Evolutionary conservation across 2,113 vertebrate genomes (phyloP), one percentile per base, ranked within the genome.

Genomic region (Spea bombifrons): DNA sequence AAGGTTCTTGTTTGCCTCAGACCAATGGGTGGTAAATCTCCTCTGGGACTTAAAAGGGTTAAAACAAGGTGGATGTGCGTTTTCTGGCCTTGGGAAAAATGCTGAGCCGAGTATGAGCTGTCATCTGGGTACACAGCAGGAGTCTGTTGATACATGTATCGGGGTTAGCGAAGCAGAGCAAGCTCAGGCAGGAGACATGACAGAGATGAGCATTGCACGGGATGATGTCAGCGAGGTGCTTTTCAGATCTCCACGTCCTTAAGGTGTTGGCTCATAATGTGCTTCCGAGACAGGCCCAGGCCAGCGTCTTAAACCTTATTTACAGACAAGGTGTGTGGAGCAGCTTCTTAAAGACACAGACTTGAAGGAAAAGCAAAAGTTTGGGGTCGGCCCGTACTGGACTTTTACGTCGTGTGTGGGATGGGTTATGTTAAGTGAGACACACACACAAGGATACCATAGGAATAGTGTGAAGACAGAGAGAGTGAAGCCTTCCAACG

Each of bases 181-280:
- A 63, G 76, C 47, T 50, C 50, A 8, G 76, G n/a, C 76, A 79
- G 50, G 76, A 73, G 61, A 46, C 8, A 50, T 66, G 30, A 43
- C 57, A 52, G 30, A 48, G 61, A 66, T 63, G 66, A 78, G 17
- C 55, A 68, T 78, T 65, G 57, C 47, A 71, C 7, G 13, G 44
- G 10, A 7, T 72, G 61, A 65, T 30, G 17, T 78, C 46, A 72
- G 16, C 4, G 57, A 43, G 64, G 66, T 17, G 52, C 43, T 76
- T 52, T 65, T 52, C 7, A 3, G 66, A 5, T 67, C 44, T 46
- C 7, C 59, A 13, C 48, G 43, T 43, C 70, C 76, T 73, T 65
- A 48, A 57, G 76, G 76, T 69, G 61, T 79, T 49, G 68, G 59
- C 70, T 66, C 8, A 13, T 9, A 45, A 7, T 17, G 50, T 46